phyloP scores from a whole-genome alignment of 2,797 vertebrate genomes.

The Pogoniulus pusillus region DNA sequence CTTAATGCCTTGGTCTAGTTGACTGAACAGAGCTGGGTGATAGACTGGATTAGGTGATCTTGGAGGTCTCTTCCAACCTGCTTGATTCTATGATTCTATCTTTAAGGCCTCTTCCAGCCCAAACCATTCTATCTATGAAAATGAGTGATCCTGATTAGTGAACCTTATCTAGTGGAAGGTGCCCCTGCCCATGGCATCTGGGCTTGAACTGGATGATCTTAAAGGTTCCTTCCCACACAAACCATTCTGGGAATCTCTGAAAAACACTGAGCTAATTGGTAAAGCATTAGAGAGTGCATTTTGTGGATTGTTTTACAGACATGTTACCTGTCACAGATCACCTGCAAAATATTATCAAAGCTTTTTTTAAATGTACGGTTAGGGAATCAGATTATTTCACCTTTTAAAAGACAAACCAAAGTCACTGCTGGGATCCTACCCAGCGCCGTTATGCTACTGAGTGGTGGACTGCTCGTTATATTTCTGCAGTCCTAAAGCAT shows the following conservation, averaged over 20 bases:
- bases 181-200: no score
- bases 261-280: constrained; percentile 14
- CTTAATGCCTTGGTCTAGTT: no score
- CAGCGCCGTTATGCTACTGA: neutral
- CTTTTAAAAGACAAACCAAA: constrained; percentile 10
- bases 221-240: no score
- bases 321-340: neutral
- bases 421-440: neutral
- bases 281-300: neutral
- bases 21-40: no score
- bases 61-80: no score
- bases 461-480: neutral
- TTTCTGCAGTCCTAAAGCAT: neutral
- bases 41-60: no score
- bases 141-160: no score
- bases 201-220: no score
- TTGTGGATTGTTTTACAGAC: neutral
- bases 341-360: neutral
- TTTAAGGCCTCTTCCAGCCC: no score
- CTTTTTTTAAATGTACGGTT: neutral
- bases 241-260: neutral
- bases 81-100: no score
- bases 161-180: no score
- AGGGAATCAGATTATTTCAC: neutral
- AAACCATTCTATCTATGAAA: no score